Base-by-base conservation (phyloP, 2,797 vertebrate species). In the Eidolon dupreanum region DNA sequence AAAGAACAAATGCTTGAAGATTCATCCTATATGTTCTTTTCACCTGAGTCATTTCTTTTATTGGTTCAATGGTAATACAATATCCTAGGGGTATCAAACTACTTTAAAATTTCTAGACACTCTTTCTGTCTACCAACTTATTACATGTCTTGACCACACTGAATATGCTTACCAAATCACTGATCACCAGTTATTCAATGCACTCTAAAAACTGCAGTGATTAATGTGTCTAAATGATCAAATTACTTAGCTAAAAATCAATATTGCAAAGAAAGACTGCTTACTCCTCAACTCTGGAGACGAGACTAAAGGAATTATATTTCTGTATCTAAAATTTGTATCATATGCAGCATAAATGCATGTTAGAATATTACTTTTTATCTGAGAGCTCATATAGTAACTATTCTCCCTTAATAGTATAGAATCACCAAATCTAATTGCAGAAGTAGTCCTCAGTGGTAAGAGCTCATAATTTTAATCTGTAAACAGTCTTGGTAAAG, bases 171-270 rank as follows among this genome's bases (percentile, higher is more conserved):
- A 79, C 65, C 71, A 43, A 82, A 75, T 24, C 71, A 82, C 33
- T 85, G 88, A 70, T 73, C 43, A 90, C 66, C 33, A 24, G 20
- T 71, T 93, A 73, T 70, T 94, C 78, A 84, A 55, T 77, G 43
- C 6, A 49, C 41, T 92, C 92, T 79, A 73, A 81, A 97, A 93
- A 85, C 1, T 53, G 17, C 65, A 93, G 84, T 85, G 93, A 96
- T 95, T 93, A 90, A 74, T 74, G 33, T 90, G 88, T 92, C 87
- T 92, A 94, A 88, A 87, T 11, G 61, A 95, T 93, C 83, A 92
- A 96, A 90, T 95, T 92, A 92, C 71, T 95, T 90, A 85, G 90
- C 16, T n/a, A 90, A 85, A 97, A 97, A 92, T 97, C 90, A 93
- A 92, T 96, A 90, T 95, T 78, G 70, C 38, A 94, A 17, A 97